phyloP scores from a whole-genome alignment of 2,888 invertebrate genomes.

The Ryuthela nishihirai region DNA sequence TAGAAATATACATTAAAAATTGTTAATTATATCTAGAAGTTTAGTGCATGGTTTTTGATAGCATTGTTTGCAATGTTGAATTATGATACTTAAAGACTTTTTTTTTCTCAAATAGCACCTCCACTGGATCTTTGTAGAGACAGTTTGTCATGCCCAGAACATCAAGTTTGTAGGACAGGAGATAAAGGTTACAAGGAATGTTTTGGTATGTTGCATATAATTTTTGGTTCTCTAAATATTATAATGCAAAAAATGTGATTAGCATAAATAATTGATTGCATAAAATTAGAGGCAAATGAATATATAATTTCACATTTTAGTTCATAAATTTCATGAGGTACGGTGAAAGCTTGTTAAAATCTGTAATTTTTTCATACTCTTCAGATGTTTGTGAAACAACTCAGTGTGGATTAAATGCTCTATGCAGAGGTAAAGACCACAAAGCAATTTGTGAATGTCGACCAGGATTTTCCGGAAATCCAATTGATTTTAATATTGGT shows the following conservation, averaged over 20 bases:
- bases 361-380: conserved; percentile 1
- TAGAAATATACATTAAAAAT: no score
- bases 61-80: not conserved
- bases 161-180: conserved; percentile 66
- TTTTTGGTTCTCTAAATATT: no score
- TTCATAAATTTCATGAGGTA: no score
- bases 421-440: conserved; percentile 63
- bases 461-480: conserved; percentile 74
- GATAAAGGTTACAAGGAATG: conserved; percentile 39
- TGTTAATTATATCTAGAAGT: no score
- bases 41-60: no score
- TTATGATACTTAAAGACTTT: not conserved
- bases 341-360: no score
- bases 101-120: conserved; percentile 17
- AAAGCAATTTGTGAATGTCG: conserved; percentile 82
- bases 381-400: conserved; percentile 44
- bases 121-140: conserved; percentile 59
- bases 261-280: no score
- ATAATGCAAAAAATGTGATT: no score
- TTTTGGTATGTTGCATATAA: conserved; percentile 39
- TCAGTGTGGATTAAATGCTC: conserved; percentile 45
- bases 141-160: conserved; percentile 74
- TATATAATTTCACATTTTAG: no score
- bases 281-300: no score
- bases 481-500: conserved; percentile 71